Percentiles rank a stretch among this genome's conserved stretches.
These are phyloP conservation scores for Neoascia interrupta DNA, from an alignment of 2,888 invertebrate species.

Conservation along the genomic window DNA sequence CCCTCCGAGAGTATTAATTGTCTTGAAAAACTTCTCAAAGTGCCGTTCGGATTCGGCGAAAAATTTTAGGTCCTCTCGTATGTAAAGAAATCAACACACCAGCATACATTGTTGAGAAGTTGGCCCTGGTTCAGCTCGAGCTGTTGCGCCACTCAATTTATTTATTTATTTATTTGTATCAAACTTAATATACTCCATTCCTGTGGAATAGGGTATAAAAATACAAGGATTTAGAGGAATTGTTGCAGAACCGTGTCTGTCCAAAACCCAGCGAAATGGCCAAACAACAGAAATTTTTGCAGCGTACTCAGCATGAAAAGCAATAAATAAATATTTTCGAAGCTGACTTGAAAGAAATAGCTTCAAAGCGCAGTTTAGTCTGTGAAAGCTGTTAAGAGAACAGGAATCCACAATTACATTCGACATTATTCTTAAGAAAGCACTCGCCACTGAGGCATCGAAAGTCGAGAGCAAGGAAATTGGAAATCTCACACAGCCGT, in stretches of 20 bases:
- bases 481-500: background rate
- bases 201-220: too few relatives aligned
- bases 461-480: slow-evolving; percentile 36
- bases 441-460: slow-evolving; percentile 23
- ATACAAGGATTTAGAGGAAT: slow-evolving; percentile 9
- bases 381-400: slow-evolving; percentile 25
- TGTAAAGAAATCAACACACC: too few relatives aligned
- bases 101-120: too few relatives aligned
- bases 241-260: slow-evolving; percentile 17
- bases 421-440: slow-evolving; percentile 10
- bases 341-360: slow-evolving; percentile 18
- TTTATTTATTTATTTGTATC: too few relatives aligned
- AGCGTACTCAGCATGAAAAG: slow-evolving; percentile 2
- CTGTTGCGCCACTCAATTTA: too few relatives aligned
- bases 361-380: slow-evolving; percentile 6
- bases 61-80: too few relatives aligned
- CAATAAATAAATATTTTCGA: slow-evolving; percentile 10
- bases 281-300: slow-evolving; percentile 33
- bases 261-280: slow-evolving; percentile 27
- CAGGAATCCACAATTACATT: slow-evolving; percentile 4
- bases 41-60: too few relatives aligned
- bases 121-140: too few relatives aligned
- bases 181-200: too few relatives aligned
- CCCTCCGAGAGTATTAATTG: too few relatives aligned
- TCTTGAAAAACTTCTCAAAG: too few relatives aligned